phyloP scores from a whole-genome alignment of 92 coral and sea anemone genomes.

The Plumapathes pennacea region DNA sequence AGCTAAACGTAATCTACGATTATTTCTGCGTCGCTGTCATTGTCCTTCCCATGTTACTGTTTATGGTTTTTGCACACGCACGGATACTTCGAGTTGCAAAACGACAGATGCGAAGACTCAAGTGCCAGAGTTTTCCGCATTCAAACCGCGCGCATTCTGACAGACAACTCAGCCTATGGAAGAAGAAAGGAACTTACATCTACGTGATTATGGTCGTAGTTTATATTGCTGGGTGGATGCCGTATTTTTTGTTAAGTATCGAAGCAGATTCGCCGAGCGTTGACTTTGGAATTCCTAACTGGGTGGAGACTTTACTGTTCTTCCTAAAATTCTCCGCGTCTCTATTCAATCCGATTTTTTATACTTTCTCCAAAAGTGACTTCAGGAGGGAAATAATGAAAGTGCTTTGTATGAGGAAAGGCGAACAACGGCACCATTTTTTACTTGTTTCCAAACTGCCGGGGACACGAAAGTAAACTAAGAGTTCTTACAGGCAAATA shows the following conservation, averaged over 20 bases:
- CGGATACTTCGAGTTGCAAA: constrained; percentile 37
- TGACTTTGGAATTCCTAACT: constrained; percentile 8
- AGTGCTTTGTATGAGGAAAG: too few species aligned
- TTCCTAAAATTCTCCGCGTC: constrained; percentile 42
- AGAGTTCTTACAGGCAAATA: too few species aligned
- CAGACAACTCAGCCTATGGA: constrained; percentile 39
- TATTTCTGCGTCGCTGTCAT: constrained; percentile 23
- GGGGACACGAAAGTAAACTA: too few species aligned
- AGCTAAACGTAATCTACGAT: constrained; percentile 21
- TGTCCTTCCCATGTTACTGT: constrained; percentile 34
- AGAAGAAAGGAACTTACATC: constrained; percentile 46
- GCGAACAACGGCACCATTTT: too few species aligned
- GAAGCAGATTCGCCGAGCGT: constrained; percentile 15
- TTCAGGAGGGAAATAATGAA: constrained; percentile 53
- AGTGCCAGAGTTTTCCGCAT: too few species aligned
- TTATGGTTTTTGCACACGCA: constrained; percentile 47
- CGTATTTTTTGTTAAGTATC: constrained; percentile 40
- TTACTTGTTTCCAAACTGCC: too few species aligned
- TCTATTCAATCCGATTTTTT: constrained; percentile 53
- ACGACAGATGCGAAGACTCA: constrained; percentile 42
- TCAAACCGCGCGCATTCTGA: too few species aligned
- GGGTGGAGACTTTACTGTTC: constrained; percentile 31
- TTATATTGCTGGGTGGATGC: constrained; percentile 53
- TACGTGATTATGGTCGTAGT: constrained; percentile 54
- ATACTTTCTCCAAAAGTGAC: constrained; percentile 57